These are phyloP conservation scores for Alethe castanea DNA, from an alignment of 2,113 vertebrate genomes.

Conservation along the genomic window DNA sequence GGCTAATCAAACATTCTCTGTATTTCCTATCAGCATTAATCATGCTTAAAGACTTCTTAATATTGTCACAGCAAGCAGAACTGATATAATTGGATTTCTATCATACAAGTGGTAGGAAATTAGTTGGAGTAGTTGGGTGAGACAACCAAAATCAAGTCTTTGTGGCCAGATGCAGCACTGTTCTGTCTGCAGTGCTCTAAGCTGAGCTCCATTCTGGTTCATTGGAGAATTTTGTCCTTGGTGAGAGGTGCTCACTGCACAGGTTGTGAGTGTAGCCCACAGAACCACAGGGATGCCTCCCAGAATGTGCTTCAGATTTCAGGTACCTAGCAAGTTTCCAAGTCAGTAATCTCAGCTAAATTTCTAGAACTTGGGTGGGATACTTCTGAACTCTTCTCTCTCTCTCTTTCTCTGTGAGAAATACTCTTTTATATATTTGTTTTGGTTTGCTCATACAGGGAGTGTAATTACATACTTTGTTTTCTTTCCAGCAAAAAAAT, in stretches of 20 bases:
- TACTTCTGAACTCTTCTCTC: neutral
- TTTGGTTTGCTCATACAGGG: neutral
- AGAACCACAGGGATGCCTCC: no score
- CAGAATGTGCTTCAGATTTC: no score
- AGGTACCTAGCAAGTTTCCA: neutral
- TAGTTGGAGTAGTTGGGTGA: neutral
- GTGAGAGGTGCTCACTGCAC: no score
- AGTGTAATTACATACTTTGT: neutral
- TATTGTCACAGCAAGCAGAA: neutral
- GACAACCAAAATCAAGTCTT: neutral
- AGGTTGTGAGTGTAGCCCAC: no score
- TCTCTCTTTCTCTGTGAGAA: neutral
- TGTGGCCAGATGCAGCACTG: neutral
- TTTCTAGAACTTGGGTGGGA: neutral
- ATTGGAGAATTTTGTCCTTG: neutral
- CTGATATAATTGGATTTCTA: accelerated
- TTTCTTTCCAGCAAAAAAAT: neutral
- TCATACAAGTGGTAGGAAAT: neutral
- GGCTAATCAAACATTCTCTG: neutral
- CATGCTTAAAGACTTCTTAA: neutral
- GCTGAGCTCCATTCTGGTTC: neutral
- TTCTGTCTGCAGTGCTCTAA: neutral
- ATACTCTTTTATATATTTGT: neutral
- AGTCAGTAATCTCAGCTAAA: neutral
- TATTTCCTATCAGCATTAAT: neutral